Evolutionary conservation across 2,888 invertebrate genomes (phyloP).

Genomic region (Parnassius apollo): DNA sequence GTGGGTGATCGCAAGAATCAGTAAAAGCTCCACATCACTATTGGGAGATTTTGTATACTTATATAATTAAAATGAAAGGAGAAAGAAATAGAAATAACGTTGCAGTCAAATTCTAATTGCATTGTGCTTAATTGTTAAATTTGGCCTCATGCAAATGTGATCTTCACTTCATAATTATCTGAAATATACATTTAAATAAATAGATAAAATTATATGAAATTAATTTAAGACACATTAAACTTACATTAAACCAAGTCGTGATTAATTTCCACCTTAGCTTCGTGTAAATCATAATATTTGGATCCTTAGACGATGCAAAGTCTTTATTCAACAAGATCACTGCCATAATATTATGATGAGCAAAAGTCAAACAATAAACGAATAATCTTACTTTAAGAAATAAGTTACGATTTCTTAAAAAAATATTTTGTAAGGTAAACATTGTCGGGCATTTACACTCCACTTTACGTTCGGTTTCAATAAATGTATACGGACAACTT

Average conservation of each 20-base stretch:
- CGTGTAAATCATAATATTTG: slow-evolving; percentile 49
- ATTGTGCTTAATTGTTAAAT: too few relatives aligned
- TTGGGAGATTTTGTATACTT: too few relatives aligned
- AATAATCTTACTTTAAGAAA: slow-evolving; percentile 55
- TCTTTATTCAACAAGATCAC: slow-evolving; percentile 50
- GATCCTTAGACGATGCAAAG: slow-evolving; percentile 53
- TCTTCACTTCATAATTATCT: too few relatives aligned
- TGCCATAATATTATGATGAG: slow-evolving; percentile 48
- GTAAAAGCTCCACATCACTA: too few relatives aligned
- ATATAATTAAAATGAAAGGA: too few relatives aligned
- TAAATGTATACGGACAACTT: slow-evolving; percentile 24
- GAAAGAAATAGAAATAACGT: too few relatives aligned
- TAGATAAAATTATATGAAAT: too few relatives aligned
- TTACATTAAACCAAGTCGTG: slow-evolving; percentile 72
- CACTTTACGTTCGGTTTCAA: slow-evolving; percentile 19
- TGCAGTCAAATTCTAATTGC: too few relatives aligned
- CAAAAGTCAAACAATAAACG: slow-evolving; percentile 43
- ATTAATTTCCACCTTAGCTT: slow-evolving; percentile 60
- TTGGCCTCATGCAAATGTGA: too few relatives aligned
- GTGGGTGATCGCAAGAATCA: too few relatives aligned
- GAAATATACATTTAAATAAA: too few relatives aligned
- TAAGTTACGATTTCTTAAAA: slow-evolving; percentile 27
- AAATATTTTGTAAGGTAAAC: slow-evolving; percentile 27
- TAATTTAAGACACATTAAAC: slow-evolving; percentile 32
- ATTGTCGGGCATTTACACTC: slow-evolving; percentile 17